These are phyloP conservation scores for Trachelus troglodyta DNA, from an alignment of 2,888 invertebrate genomes.

Conservation along the genomic window DNA sequence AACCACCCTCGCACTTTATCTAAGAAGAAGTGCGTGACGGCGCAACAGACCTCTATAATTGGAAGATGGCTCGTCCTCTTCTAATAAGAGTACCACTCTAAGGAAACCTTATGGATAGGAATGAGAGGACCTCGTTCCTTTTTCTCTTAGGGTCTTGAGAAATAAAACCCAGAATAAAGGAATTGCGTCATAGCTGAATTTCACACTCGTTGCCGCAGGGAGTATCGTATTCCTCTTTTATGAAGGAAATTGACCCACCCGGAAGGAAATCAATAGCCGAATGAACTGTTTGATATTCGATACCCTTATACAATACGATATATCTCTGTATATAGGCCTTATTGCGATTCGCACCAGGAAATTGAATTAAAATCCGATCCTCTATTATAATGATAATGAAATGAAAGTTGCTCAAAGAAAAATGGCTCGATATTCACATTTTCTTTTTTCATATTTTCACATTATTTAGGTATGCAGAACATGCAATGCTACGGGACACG, in stretches of 20 bases:
- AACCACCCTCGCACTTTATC: background rate
- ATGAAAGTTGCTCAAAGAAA: background rate
- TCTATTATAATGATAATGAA: background rate
- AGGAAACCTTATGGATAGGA: background rate
- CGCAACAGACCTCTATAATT: conserved; percentile 1
- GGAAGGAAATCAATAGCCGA: background rate
- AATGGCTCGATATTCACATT: background rate
- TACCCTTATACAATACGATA: background rate
- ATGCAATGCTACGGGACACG: conserved; percentile 87
- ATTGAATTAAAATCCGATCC: background rate
- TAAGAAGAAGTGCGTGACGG: background rate
- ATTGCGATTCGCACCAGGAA: background rate
- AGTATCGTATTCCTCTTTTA: background rate
- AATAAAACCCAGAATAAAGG: background rate
- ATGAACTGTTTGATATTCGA: background rate
- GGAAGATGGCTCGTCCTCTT: background rate
- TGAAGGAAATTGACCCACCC: background rate
- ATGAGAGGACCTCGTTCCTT: background rate
- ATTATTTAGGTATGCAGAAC: conserved; percentile 81
- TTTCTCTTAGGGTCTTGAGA: background rate
- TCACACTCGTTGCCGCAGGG: background rate
- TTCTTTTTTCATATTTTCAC: conserved; percentile 14
- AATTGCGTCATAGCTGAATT: background rate
- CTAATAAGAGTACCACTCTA: background rate
- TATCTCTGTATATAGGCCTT: background rate